Evolutionary conservation across 2,888 invertebrate species (phyloP).

Genomic region (Congeria kusceri): DNA sequence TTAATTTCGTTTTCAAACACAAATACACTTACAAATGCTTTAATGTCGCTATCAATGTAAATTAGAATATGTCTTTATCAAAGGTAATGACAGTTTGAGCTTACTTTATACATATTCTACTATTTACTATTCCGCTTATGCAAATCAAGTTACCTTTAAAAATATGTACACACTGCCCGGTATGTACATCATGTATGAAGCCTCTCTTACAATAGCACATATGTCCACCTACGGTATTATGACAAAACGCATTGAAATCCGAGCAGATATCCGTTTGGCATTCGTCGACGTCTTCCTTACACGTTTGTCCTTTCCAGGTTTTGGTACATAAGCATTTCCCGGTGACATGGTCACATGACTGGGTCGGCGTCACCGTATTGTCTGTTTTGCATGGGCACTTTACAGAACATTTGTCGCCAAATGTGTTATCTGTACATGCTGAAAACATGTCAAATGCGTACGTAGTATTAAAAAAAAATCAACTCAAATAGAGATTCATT

Average conservation of each 20-base stretch:
- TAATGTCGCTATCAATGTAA: too few species aligned
- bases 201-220: background rate
- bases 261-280: background rate
- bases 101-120: too few species aligned
- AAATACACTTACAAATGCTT: too few species aligned
- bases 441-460: background rate
- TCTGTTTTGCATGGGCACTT: background rate
- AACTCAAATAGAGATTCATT: too few species aligned
- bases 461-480: too few species aligned
- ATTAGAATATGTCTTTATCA: too few species aligned
- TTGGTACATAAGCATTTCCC: background rate
- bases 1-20: too few species aligned
- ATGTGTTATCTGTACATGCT: conserved; percentile 3
- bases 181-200: background rate
- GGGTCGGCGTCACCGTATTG: conserved; percentile 1
- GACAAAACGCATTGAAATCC: background rate
- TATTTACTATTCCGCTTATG: too few species aligned
- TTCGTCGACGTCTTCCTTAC: conserved; percentile 1
- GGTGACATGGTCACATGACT: conserved; percentile 7
- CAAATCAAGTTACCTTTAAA: too few species aligned
- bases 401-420: background rate
- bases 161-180: too few species aligned
- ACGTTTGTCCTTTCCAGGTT: background rate
- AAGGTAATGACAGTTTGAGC: too few species aligned
- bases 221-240: background rate